These are phyloP conservation scores for Nicator chloris DNA, from an alignment of 2,113 vertebrate species.

Conservation along the genomic window DNA sequence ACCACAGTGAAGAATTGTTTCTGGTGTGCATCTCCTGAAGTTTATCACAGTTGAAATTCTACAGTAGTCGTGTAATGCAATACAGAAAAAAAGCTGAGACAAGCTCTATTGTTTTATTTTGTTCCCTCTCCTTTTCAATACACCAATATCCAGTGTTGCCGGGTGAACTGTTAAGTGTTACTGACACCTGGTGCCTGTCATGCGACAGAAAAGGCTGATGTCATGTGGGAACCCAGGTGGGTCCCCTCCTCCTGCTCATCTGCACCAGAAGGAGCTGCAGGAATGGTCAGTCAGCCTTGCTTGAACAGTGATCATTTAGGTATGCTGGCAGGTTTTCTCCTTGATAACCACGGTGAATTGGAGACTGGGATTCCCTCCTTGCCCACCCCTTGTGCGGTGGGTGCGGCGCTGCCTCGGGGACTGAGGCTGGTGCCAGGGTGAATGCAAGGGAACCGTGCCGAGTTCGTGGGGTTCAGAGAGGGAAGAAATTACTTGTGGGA, in stretches of 20 bases:
- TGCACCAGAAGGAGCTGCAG: neutral
- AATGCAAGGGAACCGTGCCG: accelerated
- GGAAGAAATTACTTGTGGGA: neutral
- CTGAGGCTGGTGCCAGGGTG: neutral
- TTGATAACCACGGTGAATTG: neutral
- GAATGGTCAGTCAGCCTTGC: neutral
- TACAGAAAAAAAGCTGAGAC: neutral
- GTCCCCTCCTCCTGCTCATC: neutral
- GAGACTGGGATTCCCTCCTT: neutral
- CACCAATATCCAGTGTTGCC: neutral
- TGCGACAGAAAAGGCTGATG: accelerated
- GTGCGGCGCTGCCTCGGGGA: neutral
- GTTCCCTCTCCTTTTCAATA: neutral
- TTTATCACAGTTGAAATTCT: neutral
- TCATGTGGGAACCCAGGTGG: neutral
- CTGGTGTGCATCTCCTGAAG: neutral
- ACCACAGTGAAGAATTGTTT: neutral
- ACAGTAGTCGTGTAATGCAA: neutral
- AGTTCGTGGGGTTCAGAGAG: neutral
- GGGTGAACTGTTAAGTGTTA: neutral
- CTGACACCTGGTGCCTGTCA: neutral
- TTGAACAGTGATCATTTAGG: neutral
- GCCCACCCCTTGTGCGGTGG: accelerated
- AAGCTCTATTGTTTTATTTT: neutral
- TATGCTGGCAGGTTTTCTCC: neutral